phyloP scores from a whole-genome alignment of 2,797 vertebrate genomes.

The Myotis vivesi region DNA sequence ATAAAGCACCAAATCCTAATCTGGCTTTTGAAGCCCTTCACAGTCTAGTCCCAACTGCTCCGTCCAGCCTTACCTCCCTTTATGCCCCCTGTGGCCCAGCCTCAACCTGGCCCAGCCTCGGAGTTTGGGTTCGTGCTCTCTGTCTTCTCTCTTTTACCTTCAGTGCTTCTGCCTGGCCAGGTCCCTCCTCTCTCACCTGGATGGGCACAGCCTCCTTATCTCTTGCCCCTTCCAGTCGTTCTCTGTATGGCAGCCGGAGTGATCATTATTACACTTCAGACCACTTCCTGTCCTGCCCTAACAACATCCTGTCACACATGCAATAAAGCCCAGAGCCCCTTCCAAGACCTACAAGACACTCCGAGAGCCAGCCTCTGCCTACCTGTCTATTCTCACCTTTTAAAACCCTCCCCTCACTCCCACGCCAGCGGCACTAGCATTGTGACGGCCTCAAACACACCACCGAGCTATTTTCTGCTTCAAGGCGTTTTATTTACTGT shows the following conservation, averaged over 20 bases:
- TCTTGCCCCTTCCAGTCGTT: background rate
- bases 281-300: background rate
- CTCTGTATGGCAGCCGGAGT: background rate
- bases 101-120: background rate
- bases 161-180: background rate
- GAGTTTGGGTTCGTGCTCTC: background rate
- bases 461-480: background rate
- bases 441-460: background rate
- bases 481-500: background rate
- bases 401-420: background rate
- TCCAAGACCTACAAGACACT: background rate
- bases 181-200: background rate
- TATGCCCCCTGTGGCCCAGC: background rate
- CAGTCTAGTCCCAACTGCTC: background rate
- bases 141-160: background rate
- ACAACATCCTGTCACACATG: background rate
- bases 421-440: background rate
- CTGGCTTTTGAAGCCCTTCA: slow-evolving; percentile 64
- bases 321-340: background rate
- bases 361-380: background rate
- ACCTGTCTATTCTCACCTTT: background rate
- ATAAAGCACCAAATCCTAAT: slow-evolving; percentile 58
- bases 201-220: background rate
- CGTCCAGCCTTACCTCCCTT: background rate
- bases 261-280: background rate